Conservation (phyloP, 2,113 vertebrate species). For the Amphilophus citrinellus region DNA sequence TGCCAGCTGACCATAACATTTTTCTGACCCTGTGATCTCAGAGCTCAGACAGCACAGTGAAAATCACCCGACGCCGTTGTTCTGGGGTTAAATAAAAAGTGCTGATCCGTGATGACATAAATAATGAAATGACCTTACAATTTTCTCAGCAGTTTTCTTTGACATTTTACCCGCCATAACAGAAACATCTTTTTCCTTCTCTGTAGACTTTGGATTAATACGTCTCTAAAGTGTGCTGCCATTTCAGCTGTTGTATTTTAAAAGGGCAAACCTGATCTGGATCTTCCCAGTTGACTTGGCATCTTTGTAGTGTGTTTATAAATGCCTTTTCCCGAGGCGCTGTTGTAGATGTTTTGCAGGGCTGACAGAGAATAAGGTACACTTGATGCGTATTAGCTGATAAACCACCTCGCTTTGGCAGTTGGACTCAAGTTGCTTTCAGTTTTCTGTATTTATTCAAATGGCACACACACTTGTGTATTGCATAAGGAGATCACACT, state of each 20-base stretch:
- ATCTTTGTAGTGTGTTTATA: conserved; percentile 10
- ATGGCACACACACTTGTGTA: background rate
- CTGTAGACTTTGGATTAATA: conserved; percentile 25
- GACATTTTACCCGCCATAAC: conserved; percentile 52
- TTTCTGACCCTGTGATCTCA: too few relatives aligned
- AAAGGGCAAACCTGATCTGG: conserved; percentile 60
- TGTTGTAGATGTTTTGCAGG: background rate
- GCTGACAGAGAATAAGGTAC: background rate
- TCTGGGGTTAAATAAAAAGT: background rate
- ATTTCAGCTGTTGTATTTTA: conserved; percentile 55
- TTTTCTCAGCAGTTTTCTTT: conserved; percentile 28
- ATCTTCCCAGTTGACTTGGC: conserved; percentile 13
- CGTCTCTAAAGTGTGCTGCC: conserved; percentile 50
- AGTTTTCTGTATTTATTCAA: background rate
- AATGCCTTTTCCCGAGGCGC: conserved; percentile 20
- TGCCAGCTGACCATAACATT: too few relatives aligned
- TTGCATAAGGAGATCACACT: background rate
- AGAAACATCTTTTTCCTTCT: conserved; percentile 15
- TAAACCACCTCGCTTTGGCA: background rate
- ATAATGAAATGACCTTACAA: background rate
- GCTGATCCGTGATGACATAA: background rate
- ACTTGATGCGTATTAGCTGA: background rate
- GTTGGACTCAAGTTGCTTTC: background rate
- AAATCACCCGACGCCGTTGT: too few relatives aligned
- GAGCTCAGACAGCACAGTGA: too few relatives aligned